A percentile compares a stretch with the other conserved stretches of the same genome.
These are phyloP conservation scores for Strongylocentrotus purpuratus DNA, from an alignment of 35 echinoderm and acorn worm genomes.

Conservation along the genomic window DNA sequence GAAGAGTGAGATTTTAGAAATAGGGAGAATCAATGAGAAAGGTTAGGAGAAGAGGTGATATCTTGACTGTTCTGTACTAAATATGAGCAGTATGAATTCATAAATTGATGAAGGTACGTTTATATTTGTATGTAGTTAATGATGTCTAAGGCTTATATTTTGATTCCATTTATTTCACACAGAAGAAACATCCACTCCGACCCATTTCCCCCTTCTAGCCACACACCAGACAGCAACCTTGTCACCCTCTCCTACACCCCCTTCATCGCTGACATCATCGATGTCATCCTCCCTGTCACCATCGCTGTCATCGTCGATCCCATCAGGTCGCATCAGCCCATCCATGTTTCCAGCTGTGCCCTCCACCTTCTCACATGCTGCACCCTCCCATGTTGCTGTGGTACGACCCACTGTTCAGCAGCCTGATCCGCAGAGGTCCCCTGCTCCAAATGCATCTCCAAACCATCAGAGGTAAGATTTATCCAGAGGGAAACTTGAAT, in stretches of 20 bases:
- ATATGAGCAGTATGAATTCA: no score
- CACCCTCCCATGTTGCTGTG: slow-evolving; percentile 36
- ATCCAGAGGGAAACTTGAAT: no score
- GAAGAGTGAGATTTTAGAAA: no score
- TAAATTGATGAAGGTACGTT: no score
- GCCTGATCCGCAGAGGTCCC: neutral
- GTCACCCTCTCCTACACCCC: neutral
- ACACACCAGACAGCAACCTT: neutral
- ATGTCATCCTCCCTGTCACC: neutral
- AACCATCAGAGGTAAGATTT: neutral
- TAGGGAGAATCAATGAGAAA: no score
- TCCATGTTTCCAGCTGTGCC: slow-evolving; percentile 44
- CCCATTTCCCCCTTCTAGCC: neutral
- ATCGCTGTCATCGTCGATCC: neutral
- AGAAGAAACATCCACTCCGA: neutral
- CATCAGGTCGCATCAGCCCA: slow-evolving; percentile 23
- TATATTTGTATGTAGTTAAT: neutral
- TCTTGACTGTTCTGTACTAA: no score
- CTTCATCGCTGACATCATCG: neutral
- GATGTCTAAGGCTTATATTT: neutral
- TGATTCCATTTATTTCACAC: neutral
- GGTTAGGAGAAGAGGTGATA: no score
- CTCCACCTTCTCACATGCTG: neutral
- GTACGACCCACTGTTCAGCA: slow-evolving; percentile 47
- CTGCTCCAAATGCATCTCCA: neutral